phyloP scores from a whole-genome alignment of 2,888 invertebrate genomes.

The Steinernema carpocapsae region DNA sequence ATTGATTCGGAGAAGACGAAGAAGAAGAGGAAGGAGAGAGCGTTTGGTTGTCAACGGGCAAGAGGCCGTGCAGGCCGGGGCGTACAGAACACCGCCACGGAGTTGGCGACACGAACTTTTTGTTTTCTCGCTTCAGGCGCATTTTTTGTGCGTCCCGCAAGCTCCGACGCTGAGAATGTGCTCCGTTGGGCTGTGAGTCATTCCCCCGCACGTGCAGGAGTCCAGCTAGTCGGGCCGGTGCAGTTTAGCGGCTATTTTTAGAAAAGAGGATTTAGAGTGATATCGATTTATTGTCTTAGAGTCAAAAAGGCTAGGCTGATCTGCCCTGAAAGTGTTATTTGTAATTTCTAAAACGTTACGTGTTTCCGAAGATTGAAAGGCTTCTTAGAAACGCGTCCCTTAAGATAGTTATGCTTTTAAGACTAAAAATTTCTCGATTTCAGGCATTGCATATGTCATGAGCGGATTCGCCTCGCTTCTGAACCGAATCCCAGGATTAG shows the following conservation, averaged over 20 bases:
- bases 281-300: no score
- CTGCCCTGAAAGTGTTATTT: no score
- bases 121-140: neutral
- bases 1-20: neutral
- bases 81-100: neutral
- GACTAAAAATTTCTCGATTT: neutral
- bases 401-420: no score
- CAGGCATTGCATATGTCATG: slow-evolving; percentile 37
- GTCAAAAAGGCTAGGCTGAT: no score
- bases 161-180: neutral
- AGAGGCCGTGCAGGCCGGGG: neutral
- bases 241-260: no score
- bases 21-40: no score
- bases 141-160: neutral
- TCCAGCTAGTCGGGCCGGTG: neutral
- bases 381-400: no score
- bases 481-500: slow-evolving; percentile 44
- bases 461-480: slow-evolving; percentile 44
- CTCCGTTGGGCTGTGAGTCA: neutral
- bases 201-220: neutral
- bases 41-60: slow-evolving; percentile 1
- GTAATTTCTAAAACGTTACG: no score
- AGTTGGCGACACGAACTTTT: neutral
- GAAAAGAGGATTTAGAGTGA: no score
- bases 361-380: no score